Conservation (phyloP, 1,140 invertebrate species). For the Phenacoccus solenopsis region DNA sequence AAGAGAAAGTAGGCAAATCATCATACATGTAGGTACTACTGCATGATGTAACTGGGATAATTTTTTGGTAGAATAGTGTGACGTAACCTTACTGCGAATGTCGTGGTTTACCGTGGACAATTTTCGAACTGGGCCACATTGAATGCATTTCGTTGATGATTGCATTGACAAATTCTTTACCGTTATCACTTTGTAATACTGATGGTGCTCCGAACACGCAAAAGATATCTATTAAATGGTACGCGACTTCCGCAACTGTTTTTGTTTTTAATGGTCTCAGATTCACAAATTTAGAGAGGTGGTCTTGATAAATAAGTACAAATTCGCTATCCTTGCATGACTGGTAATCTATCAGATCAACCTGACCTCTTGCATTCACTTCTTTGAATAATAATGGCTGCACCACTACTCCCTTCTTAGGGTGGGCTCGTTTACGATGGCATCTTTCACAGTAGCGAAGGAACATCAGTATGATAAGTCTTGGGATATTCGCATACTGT, state of each 20-base stretch:
- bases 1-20: no score
- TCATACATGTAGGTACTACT: no score
- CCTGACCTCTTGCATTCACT: slow-evolving; percentile 34
- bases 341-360: slow-evolving; percentile 38
- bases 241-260: not conserved
- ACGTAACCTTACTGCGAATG: not conserved
- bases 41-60: no score
- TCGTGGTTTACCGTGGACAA: slow-evolving; percentile 31
- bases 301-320: slow-evolving; percentile 37
- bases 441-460: slow-evolving; percentile 16
- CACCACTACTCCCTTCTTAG: slow-evolving; percentile 29
- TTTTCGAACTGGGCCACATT: slow-evolving; percentile 34
- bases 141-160: slow-evolving; percentile 29
- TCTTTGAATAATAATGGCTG: slow-evolving; percentile 31
- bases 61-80: not conserved
- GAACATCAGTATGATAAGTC: not conserved
- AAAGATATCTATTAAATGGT: slow-evolving; percentile 13
- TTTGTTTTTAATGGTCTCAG: slow-evolving; percentile 26
- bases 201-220: slow-evolving; percentile 25
- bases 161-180: slow-evolving; percentile 32
- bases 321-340: slow-evolving; percentile 33
- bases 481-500: slow-evolving; percentile 6
- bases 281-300: slow-evolving; percentile 37
- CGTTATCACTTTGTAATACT: slow-evolving; percentile 34
- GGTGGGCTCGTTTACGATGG: slow-evolving; percentile 10